Evolutionary conservation across 2,888 invertebrate genomes (phyloP).

Genomic region (Cataglyphis altisquamis): DNA sequence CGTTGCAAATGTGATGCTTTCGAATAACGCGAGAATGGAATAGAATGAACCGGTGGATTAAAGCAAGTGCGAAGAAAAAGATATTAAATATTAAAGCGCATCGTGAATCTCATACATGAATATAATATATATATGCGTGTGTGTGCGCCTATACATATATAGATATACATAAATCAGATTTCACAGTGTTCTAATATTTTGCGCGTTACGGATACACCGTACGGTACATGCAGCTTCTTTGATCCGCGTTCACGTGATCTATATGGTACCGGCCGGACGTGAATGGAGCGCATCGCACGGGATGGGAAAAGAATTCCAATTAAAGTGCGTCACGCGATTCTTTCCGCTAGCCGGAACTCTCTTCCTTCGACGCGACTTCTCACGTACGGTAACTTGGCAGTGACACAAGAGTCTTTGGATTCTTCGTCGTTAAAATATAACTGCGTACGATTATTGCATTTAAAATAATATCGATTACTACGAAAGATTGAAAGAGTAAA

Average conservation of each 20-base stretch:
- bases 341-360: constrained; percentile 13
- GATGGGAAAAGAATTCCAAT: constrained; percentile 71
- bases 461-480: too few species aligned
- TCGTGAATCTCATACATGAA: neutral
- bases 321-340: constrained; percentile 61
- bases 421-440: neutral
- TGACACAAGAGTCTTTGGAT: neutral
- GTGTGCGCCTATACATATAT: neutral
- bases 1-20: constrained; percentile 2
- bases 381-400: constrained; percentile 4
- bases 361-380: constrained; percentile 7
- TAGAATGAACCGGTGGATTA: neutral
- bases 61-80: neutral
- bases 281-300: constrained; percentile 22
- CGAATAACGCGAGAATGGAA: neutral
- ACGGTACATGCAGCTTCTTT: constrained; percentile 42
- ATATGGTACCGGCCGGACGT: constrained; percentile 5
- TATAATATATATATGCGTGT: neutral
- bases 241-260: constrained; percentile 41
- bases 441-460: neutral
- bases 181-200: neutral
- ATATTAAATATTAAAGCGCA: constrained; percentile 5
- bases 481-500: neutral
- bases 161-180: neutral
- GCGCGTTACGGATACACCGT: neutral